These are phyloP conservation scores for Grus americana DNA, from an alignment of 2,113 vertebrate species.

Conservation along the genomic window DNA sequence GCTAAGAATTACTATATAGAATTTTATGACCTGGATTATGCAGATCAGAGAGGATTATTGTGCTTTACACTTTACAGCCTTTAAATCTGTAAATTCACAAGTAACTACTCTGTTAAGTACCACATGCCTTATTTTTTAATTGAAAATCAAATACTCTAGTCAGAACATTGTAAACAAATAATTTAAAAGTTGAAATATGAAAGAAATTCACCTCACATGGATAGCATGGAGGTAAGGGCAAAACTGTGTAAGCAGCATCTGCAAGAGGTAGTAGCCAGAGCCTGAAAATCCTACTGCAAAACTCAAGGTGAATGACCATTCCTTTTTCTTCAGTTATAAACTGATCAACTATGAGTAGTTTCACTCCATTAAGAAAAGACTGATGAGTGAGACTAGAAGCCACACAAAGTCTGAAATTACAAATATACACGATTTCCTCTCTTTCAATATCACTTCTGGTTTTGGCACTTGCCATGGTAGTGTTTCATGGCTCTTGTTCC, in stretches of 20 bases:
- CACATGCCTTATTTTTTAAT: background rate
- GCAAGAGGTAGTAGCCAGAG: background rate
- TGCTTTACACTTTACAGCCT: background rate
- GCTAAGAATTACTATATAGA: background rate
- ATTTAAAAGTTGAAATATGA: background rate
- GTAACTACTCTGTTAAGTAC: background rate
- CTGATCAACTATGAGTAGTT: background rate
- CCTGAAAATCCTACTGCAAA: background rate
- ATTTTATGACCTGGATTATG: background rate
- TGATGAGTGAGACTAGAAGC: background rate
- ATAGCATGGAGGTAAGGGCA: background rate
- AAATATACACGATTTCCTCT: background rate
- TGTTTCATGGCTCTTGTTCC: background rate
- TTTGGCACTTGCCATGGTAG: background rate
- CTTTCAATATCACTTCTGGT: background rate
- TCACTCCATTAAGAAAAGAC: background rate
- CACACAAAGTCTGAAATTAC: background rate
- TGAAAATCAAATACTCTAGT: background rate
- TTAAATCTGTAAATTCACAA: background rate
- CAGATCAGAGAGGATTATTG: background rate
- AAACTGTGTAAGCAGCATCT: background rate
- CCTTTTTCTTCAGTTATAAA: background rate
- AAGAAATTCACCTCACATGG: background rate
- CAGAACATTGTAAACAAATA: background rate
- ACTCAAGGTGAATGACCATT: background rate